A percentile compares a stretch with the other conserved stretches of the same genome.
phyloP scores from a whole-genome alignment of 1,140 invertebrate species.

The Telenomus remus region DNA sequence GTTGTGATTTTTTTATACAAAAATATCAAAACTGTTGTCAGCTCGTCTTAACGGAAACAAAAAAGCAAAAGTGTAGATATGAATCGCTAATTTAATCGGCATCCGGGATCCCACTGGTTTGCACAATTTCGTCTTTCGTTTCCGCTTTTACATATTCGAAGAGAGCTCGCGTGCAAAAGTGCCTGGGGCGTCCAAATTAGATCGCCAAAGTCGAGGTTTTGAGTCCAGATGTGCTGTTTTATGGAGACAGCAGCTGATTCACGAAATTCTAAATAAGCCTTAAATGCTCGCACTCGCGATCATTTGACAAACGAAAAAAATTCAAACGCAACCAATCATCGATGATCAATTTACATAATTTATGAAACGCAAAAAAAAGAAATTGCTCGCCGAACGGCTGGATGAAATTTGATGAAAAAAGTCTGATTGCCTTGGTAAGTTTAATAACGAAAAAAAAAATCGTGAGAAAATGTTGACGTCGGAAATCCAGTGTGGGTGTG shows the following conservation, averaged over 20 bases:
- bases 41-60: constrained; percentile 39
- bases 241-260: constrained; percentile 65
- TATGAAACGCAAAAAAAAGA: not conserved
- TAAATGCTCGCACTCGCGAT: constrained; percentile 53
- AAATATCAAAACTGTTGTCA: too few species aligned
- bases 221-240: constrained; percentile 46
- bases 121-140: constrained; percentile 45
- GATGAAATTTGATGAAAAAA: too few species aligned
- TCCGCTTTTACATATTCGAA: constrained; percentile 43
- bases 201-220: constrained; percentile 20
- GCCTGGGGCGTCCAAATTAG: constrained; percentile 57
- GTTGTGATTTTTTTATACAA: constrained; percentile 38
- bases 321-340: not conserved
- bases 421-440: not conserved
- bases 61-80: constrained; percentile 53
- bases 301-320: too few species aligned
- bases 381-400: too few species aligned
- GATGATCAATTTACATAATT: not conserved
- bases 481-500: constrained; percentile 38
- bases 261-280: constrained; percentile 66
- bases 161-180: constrained; percentile 58
- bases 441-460: constrained; percentile 8
- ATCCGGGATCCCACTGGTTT: constrained; percentile 56
- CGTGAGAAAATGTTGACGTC: constrained; percentile 21
- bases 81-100: constrained; percentile 56